Conservation (phyloP, 2,888 invertebrate genomes). For the Patella ulyssiponensis region DNA sequence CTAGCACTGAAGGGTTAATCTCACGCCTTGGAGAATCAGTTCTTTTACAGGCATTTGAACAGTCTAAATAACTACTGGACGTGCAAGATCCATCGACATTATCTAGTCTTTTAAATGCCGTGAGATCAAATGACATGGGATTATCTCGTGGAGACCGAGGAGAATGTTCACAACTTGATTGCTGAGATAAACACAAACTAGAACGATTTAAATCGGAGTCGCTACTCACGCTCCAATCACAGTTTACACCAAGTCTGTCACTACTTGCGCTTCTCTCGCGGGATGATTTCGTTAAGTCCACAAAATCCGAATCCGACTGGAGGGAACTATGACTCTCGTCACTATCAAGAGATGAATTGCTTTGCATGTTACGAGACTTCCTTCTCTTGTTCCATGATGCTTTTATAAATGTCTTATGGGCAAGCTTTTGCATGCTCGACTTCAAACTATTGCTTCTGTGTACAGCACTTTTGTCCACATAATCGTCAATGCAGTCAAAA, state of each 20-base stretch:
- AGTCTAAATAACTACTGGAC: not conserved
- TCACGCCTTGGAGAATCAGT: conserved; percentile 46
- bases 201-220: not conserved
- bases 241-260: not conserved
- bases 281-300: not conserved
- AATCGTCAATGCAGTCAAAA: conserved; percentile 11
- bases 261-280: not conserved
- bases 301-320: not conserved
- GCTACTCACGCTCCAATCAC: conserved; percentile 3
- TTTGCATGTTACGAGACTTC: conserved; percentile 21
- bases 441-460: conserved; percentile 45
- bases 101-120: not conserved
- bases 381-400: conserved; percentile 43
- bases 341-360: conserved; percentile 3
- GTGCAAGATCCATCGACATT: not conserved
- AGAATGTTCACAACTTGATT: conserved; percentile 11
- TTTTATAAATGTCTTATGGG: conserved; percentile 53
- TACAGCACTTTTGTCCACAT: conserved; percentile 19
- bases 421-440: conserved; percentile 54
- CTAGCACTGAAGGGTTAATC: conserved; percentile 57
- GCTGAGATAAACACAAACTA: conserved; percentile 4
- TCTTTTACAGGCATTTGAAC: conserved; percentile 14
- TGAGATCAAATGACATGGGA: not conserved
- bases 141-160: not conserved
- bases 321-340: conserved; percentile 5